These are phyloP conservation scores for Pantelozetes paolii DNA, from an alignment of 2,888 invertebrate species.

Conservation along the genomic window DNA sequence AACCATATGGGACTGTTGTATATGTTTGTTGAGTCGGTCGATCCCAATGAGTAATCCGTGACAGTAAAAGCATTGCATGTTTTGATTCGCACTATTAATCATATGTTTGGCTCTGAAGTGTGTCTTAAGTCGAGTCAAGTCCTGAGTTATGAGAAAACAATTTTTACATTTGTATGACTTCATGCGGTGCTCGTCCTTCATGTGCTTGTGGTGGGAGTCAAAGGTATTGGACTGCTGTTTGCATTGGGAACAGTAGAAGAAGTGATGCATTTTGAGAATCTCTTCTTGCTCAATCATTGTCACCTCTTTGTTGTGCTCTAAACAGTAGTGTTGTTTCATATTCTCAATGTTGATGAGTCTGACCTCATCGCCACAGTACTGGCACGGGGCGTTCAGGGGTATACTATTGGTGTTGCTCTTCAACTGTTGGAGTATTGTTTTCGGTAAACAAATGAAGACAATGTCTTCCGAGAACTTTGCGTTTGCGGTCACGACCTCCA, in stretches of 20 bases:
- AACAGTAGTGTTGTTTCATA: constrained; percentile 47
- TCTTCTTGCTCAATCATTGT: constrained; percentile 47
- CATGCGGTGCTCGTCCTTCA: constrained; percentile 47
- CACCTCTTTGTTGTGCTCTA: constrained; percentile 47
- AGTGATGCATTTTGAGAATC: constrained; percentile 46
- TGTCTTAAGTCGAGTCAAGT: constrained; percentile 46
- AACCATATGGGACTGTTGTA: constrained; percentile 48
- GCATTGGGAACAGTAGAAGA: constrained; percentile 48
- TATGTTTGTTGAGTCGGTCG: constrained; percentile 48
- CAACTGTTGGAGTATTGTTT: constrained; percentile 40
- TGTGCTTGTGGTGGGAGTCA: constrained; percentile 47
- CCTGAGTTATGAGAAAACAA: constrained; percentile 47
- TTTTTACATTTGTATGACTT: constrained; percentile 48
- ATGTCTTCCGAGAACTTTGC: constrained; percentile 49
- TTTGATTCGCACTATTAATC: constrained; percentile 44
- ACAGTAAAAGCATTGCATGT: constrained; percentile 48
- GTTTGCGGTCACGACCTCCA: constrained; percentile 46
- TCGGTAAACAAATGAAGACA: constrained; percentile 49
- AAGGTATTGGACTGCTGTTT: constrained; percentile 46
- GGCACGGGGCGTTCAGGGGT: constrained; percentile 47
- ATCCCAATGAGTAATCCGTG: constrained; percentile 48
- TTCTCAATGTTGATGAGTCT: constrained; percentile 47
- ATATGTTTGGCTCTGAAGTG: constrained; percentile 49
- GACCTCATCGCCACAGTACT: constrained; percentile 47
- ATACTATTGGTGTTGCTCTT: constrained; percentile 2